Conservation (phyloP, 2,113 vertebrate species). For the Typhlomys cinereus region DNA sequence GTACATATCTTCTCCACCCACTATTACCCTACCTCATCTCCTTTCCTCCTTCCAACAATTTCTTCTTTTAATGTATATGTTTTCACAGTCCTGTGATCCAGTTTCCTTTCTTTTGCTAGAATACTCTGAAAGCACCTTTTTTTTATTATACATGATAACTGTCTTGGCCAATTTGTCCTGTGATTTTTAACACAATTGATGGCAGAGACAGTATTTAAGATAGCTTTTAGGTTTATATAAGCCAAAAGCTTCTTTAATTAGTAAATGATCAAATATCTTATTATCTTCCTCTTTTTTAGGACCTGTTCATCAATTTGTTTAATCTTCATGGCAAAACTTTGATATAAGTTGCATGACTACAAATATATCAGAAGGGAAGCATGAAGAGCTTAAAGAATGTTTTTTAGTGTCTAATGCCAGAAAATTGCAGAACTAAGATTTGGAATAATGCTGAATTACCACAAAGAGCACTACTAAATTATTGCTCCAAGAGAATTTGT, state of each 20-base stretch:
- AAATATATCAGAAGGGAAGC: background rate
- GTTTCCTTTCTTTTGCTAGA: constrained; percentile 14
- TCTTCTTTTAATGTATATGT: background rate
- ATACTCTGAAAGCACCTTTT: background rate
- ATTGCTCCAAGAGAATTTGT: background rate
- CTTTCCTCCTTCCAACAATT: too few species aligned
- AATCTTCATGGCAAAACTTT: background rate
- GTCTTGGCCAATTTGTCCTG: background rate
- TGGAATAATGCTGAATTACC: background rate
- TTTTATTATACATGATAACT: background rate
- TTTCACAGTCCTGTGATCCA: background rate
- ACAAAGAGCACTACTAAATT: background rate
- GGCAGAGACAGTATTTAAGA: background rate
- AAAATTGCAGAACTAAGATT: background rate
- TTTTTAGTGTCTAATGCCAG: background rate
- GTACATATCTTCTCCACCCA: too few species aligned
- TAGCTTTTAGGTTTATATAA: background rate
- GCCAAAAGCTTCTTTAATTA: constrained; percentile 13
- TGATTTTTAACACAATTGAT: background rate
- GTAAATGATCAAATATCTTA: background rate
- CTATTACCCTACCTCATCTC: too few species aligned
- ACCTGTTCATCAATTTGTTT: background rate
- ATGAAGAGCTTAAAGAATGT: background rate
- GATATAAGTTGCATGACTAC: background rate
- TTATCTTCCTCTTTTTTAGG: background rate